Percentiles rank a stretch among this genome's conserved stretches.
phyloP scores from a whole-genome alignment of 1,140 invertebrate species.

The Drosophila cardini region DNA sequence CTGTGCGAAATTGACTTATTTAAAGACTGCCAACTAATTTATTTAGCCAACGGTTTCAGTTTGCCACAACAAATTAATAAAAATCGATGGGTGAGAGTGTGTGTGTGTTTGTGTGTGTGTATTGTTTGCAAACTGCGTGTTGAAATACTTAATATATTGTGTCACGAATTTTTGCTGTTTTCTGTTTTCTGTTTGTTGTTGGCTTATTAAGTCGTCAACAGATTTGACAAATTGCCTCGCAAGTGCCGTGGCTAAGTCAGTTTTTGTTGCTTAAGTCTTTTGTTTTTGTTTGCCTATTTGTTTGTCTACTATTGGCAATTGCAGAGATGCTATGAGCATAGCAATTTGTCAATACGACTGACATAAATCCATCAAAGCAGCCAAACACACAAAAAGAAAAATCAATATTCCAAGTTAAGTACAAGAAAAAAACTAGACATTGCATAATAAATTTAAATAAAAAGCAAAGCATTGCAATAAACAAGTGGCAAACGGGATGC shows the following conservation, averaged over 20 bases:
- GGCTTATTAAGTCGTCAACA: slow-evolving; percentile 54
- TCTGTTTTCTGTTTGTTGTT: not conserved
- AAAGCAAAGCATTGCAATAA: slow-evolving; percentile 59
- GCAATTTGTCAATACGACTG: slow-evolving; percentile 72
- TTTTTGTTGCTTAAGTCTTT: slow-evolving; percentile 48
- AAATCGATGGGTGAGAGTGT: slow-evolving; percentile 5
- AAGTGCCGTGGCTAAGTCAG: slow-evolving; percentile 34
- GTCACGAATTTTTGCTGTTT: slow-evolving; percentile 42
- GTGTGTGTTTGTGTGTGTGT: slow-evolving; percentile 2
- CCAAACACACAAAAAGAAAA: slow-evolving; percentile 26
- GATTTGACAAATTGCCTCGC: slow-evolving; percentile 49
- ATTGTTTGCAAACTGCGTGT: slow-evolving; percentile 16
- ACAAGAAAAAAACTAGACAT: slow-evolving; percentile 17
- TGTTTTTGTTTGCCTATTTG: slow-evolving; percentile 53
- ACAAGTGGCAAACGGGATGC: slow-evolving; percentile 41
- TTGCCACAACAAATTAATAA: slow-evolving; percentile 26
- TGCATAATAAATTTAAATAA: slow-evolving; percentile 74
- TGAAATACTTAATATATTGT: slow-evolving; percentile 35
- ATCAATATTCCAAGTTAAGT: slow-evolving; percentile 50
- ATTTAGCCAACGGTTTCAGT: slow-evolving; percentile 11
- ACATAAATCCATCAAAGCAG: slow-evolving; percentile 74
- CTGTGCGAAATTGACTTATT: slow-evolving; percentile 43
- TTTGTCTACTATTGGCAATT: slow-evolving; percentile 40
- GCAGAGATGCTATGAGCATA: slow-evolving; percentile 56
- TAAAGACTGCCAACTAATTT: not conserved